Evolutionary conservation across 2,113 vertebrate genomes (phyloP).

Genomic region (Pelodiscus sinensis): DNA sequence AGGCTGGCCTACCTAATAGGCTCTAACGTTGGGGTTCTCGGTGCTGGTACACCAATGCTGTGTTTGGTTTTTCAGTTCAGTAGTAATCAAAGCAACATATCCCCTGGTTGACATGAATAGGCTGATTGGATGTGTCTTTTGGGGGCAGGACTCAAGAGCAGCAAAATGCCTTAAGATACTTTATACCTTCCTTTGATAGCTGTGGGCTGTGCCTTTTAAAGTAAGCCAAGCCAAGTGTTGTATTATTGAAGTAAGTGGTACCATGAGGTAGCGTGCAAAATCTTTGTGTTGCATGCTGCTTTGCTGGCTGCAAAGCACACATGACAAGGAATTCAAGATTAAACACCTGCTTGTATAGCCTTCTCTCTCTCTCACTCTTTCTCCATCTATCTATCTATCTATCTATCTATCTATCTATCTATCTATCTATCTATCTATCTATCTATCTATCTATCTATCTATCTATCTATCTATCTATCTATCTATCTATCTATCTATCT

Average conservation of each 20-base stretch:
- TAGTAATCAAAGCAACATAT: not conserved
- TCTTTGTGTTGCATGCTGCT: conserved; percentile 47
- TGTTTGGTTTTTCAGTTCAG: not conserved
- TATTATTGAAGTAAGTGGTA: not conserved
- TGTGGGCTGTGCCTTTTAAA: conserved; percentile 23
- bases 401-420: too few relatives aligned
- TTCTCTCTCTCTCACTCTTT: too few relatives aligned
- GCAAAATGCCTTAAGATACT: conserved; percentile 34
- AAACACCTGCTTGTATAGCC: conserved; percentile 26
- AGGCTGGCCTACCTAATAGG: not conserved
- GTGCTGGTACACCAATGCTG: not conserved
- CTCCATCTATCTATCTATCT: too few relatives aligned
- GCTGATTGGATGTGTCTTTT: not conserved
- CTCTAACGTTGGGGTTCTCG: not conserved
- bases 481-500: too few relatives aligned
- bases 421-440: too few relatives aligned
- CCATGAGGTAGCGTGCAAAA: not conserved
- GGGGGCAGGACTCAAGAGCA: conserved; percentile 12
- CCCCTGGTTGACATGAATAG: not conserved
- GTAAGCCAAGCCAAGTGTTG: conserved; percentile 55
- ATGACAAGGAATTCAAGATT: conserved; percentile 3
- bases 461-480: too few relatives aligned
- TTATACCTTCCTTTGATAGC: conserved; percentile 63
- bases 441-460: too few relatives aligned
- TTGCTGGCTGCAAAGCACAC: not conserved